Conservation (phyloP, 2,113 vertebrate genomes). For the Anas platyrhynchos region DNA sequence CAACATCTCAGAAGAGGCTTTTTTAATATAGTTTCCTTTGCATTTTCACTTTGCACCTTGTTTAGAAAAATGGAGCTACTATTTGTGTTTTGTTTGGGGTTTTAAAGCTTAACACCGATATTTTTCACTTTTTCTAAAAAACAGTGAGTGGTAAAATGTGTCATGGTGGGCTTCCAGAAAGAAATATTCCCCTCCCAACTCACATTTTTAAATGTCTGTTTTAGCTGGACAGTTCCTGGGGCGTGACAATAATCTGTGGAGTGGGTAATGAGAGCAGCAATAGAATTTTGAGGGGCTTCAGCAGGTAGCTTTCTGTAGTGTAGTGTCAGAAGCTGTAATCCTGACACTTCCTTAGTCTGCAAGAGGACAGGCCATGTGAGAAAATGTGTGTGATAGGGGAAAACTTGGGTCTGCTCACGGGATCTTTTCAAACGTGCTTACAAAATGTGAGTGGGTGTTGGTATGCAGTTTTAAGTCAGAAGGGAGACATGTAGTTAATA, state of each 20-base stretch:
- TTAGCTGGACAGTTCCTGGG: background rate
- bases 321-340: background rate
- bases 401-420: background rate
- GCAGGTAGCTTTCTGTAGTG: background rate
- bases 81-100: background rate
- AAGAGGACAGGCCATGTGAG: background rate
- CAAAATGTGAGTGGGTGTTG: background rate
- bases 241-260: background rate
- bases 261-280: background rate
- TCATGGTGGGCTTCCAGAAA: background rate
- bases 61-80: background rate
- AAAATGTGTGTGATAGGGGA: background rate
- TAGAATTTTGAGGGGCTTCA: background rate
- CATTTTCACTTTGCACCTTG: background rate
- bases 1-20: background rate
- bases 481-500: background rate
- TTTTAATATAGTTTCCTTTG: background rate
- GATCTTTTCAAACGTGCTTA: background rate
- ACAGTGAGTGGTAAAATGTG: background rate
- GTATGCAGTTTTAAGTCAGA: background rate
- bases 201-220: background rate
- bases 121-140: background rate
- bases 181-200: fast-evolving
- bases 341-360: fast-evolving
- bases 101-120: fast-evolving